Evolutionary conservation across 2,888 invertebrate genomes (phyloP), one percentile per base, ranked within the genome.

Genomic region (Caprella mutica): DNA sequence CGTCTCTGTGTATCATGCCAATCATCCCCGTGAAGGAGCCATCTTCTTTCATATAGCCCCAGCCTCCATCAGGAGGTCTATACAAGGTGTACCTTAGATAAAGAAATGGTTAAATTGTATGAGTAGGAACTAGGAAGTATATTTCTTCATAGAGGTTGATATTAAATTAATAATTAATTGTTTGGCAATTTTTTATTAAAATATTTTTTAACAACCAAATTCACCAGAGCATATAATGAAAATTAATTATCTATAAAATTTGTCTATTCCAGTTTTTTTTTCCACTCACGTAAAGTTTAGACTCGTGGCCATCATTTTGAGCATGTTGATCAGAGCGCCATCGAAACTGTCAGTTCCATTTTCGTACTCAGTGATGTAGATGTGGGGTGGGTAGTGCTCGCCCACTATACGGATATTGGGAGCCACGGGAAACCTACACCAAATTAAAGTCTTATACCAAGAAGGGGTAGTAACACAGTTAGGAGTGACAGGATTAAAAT

Each of bases 241-340:
- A n/a, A n/a, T n/a, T n/a, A n/a, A n/a, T n/a, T n/a, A n/a, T n/a
- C n/a, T n/a, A n/a, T n/a, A n/a, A n/a, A n/a, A n/a, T n/a, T n/a
- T n/a, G n/a, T n/a, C n/a, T n/a, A n/a, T n/a, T n/a, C n/a, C n/a
- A n/a, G n/a, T n/a, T n/a, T n/a, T n/a, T n/a, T n/a, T n/a, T n/a
- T n/a, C n/a, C 46, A 48, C 48, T 2, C 30, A 48, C 48, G 30
- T 48, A 26, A 48, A 48, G 30, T 48, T 48, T 30, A 48, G 1
- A 30, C 29, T 30, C 30, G 19, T 19, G 1, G 48, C 48, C 48
- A 48, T 19, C 48, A 48, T 48, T 9, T 48, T n/a, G 30, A 48
- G 30, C 29, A 48, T 27, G 48, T 14, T 48, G 48, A 48, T 29
- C 19, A 48, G 48, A n/a, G 19, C 48, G 5, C 48, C 48, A 2